A percentile compares a stretch with the other conserved stretches of the same genome.
phyloP scores from a whole-genome alignment of 1,140 invertebrate species.

The Scylla paramamosain region DNA sequence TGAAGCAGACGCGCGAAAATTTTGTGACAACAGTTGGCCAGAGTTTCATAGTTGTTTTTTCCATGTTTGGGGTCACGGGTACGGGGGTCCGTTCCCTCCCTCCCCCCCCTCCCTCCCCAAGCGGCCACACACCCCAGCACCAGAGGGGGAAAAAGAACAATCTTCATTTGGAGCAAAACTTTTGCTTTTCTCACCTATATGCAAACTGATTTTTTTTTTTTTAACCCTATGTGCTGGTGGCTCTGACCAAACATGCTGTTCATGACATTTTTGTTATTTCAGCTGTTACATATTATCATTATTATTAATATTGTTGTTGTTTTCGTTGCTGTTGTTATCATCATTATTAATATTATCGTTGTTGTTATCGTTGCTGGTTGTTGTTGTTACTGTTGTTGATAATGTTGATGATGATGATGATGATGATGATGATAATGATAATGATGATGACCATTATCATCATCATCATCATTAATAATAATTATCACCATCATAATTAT shows the following conservation, averaged over 20 bases:
- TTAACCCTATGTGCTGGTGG: too few species aligned
- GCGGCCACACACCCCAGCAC: neutral
- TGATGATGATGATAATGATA: too few species aligned
- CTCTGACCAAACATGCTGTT: too few species aligned
- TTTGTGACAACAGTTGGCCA: conserved; percentile 26
- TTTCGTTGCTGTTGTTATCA: too few species aligned
- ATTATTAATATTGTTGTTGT: neutral
- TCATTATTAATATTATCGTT: too few species aligned
- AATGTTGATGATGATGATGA: too few species aligned
- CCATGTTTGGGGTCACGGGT: neutral
- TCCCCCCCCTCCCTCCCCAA: neutral
- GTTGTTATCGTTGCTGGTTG: too few species aligned
- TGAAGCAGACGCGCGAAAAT: neutral
- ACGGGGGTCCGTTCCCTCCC: neutral
- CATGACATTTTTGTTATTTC: too few species aligned
- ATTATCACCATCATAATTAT: too few species aligned
- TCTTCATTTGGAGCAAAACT: neutral
- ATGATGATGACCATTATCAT: too few species aligned
- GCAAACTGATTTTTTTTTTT: neutral
- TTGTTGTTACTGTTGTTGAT: too few species aligned
- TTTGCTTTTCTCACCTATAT: neutral
- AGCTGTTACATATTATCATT: neutral
- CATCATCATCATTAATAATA: too few species aligned
- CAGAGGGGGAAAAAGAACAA: neutral
- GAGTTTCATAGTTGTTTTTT: conserved; percentile 25